A percentile compares a stretch with the other conserved stretches of the same genome.
Evolutionary conservation across 2,113 vertebrate genomes (phyloP).

Genomic region (Cynopterus brachyotis): DNA sequence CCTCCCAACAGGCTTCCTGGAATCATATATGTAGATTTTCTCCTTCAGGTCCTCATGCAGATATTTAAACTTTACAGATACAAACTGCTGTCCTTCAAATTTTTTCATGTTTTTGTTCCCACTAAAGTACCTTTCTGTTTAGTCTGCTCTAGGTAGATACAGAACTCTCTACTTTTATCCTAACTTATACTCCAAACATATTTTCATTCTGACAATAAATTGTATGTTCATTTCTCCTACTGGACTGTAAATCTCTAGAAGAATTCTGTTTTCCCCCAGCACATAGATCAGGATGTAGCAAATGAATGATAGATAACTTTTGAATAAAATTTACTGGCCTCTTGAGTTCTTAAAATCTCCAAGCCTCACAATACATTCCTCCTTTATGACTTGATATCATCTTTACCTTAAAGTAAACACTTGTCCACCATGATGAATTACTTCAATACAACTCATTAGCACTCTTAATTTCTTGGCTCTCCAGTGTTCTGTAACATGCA

Average conservation of each 20-base stretch:
- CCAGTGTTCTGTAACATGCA: background rate
- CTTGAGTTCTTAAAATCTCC: background rate
- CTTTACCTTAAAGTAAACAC: background rate
- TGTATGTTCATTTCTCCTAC: background rate
- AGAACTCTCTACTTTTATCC: background rate
- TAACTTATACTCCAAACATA: background rate
- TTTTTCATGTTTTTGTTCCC: background rate
- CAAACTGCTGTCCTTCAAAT: background rate
- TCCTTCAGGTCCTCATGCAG: background rate
- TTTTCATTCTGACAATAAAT: background rate
- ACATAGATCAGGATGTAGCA: background rate
- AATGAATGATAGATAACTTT: background rate
- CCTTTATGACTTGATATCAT: background rate
- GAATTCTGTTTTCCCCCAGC: background rate
- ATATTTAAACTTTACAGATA: background rate
- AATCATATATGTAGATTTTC: background rate
- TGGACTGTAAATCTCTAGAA: background rate
- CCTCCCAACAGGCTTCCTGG: background rate
- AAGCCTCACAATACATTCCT: background rate
- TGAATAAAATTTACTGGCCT: background rate
- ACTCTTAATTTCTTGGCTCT: background rate
- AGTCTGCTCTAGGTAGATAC: background rate
- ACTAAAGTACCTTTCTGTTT: background rate
- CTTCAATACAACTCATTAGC: background rate
- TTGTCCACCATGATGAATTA: background rate